Base-by-base conservation (phyloP, 2,113 vertebrate genomes). In the Myrmecophaga tridactyla region DNA sequence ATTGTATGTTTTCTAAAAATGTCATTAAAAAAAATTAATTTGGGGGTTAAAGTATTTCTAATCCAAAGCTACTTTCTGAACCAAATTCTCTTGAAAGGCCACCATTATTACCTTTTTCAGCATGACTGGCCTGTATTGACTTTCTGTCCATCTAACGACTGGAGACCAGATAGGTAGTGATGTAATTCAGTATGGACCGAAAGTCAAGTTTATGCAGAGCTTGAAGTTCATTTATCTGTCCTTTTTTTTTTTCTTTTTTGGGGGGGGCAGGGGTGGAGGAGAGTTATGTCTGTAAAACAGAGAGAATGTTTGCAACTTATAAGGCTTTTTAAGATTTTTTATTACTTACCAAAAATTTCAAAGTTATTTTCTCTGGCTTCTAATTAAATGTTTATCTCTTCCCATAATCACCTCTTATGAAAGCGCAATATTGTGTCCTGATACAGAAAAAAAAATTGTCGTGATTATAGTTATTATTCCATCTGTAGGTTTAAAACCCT, bases 301-400 rank as follows among this genome's bases (percentile, higher is more conserved):
- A 89, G 75, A 87, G 65, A 84, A 62, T 86, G 60, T 60, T 82
- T 90, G 73, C 65, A 84, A 73, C 2, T 94, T 84, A 56, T 2
- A 31, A 89, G 43, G 27, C 36, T 80, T 83, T 86, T 77, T 92
- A 89, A 92, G 60, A 46, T 69, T 81, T 92, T 77, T 89, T 78
- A 90, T 75, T 77, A 36, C 72, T 69, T 60, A 56, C 10, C 94
- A 67, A 92, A 94, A 82, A 78, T 76, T n/a, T 93, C 34, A 82
- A 94, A 94, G n/a, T 73, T 65, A 27, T 69, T 95, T 62, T 92
- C 58, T 86, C 56, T 83, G 31, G 7, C 84, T 94, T 78, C 13
- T 20, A 83, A 7, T 84, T 95, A 56, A 86, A 78, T 81, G 53
- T 10, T 87, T 78, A 75, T 4, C 46, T 81, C 36, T 97, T 89